phyloP scores from a whole-genome alignment of 2,113 vertebrate genomes.

The Esox niger region DNA sequence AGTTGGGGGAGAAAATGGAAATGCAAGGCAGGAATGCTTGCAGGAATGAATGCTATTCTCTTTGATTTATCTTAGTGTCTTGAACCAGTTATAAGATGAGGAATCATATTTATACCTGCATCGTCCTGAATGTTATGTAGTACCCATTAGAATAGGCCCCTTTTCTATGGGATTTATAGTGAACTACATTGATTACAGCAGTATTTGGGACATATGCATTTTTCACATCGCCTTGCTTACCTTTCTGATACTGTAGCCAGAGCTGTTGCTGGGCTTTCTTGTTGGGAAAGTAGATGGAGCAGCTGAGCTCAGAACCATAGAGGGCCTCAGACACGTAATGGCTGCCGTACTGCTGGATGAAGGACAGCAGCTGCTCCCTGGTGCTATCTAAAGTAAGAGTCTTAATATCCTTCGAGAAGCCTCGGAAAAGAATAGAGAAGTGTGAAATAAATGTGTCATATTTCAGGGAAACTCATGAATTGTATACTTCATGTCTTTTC shows the following conservation, averaged over 20 bases:
- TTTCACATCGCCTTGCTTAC: constrained; percentile 67
- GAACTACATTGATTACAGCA: not conserved
- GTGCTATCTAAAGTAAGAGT: constrained; percentile 89
- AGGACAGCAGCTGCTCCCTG: constrained; percentile 88
- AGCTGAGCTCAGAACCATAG: constrained; percentile 94
- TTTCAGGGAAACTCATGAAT: too few species aligned
- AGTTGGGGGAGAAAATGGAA: too few species aligned
- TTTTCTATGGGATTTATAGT: not conserved
- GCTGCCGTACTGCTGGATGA: constrained; percentile 90
- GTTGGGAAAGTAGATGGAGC: constrained; percentile 95
- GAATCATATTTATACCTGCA: not conserved
- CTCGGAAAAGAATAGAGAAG: constrained; percentile 61
- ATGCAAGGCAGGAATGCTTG: too few species aligned
- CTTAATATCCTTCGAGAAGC: constrained; percentile 91
- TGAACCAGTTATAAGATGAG: not conserved
- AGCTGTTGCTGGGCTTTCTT: constrained; percentile 98
- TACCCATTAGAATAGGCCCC: not conserved
- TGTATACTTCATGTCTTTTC: too few species aligned
- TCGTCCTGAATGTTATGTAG: not conserved
- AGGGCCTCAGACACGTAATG: constrained; percentile 93
- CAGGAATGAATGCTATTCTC: not conserved
- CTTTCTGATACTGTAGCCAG: constrained; percentile 99
- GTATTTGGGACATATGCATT: not conserved
- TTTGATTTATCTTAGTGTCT: not conserved
- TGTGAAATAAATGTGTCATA: not conserved